phyloP scores from a whole-genome alignment of 1,140 invertebrate species.

The Aphis gossypii region DNA sequence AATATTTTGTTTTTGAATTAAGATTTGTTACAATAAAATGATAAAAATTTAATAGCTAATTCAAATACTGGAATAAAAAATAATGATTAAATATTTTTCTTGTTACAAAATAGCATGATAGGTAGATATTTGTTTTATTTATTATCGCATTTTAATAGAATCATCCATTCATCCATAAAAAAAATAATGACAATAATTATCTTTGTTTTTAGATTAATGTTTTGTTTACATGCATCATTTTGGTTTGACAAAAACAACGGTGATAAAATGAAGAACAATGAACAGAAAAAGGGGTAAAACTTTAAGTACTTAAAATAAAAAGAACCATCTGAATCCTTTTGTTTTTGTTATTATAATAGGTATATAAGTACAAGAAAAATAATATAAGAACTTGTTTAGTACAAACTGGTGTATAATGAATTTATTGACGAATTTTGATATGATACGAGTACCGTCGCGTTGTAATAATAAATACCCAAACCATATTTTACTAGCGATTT shows the following conservation, averaged over 20 bases:
- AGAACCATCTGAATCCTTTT: slow-evolving; percentile 8
- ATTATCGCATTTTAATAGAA: slow-evolving; percentile 17
- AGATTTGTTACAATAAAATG: background rate
- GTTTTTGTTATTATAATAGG: slow-evolving; percentile 12
- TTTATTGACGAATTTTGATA: background rate
- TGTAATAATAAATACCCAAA: background rate
- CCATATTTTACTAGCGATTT: background rate
- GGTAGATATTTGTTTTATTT: background rate
- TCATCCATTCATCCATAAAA: background rate
- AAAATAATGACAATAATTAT: slow-evolving; percentile 14
- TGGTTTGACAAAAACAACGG: slow-evolving; percentile 37
- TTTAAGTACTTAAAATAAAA: slow-evolving; percentile 32
- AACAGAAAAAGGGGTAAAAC: slow-evolving; percentile 44
- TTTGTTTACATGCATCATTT: slow-evolving; percentile 49
- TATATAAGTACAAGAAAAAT: background rate
- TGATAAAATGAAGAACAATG: slow-evolving; percentile 49
- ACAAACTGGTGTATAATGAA: slow-evolving; percentile 20
- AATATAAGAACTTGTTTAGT: background rate
- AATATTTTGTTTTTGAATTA: background rate
- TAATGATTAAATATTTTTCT: slow-evolving; percentile 1
- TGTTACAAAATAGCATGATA: background rate
- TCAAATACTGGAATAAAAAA: background rate
- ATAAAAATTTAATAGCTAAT: background rate
- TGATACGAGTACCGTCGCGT: background rate
- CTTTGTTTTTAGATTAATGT: slow-evolving; percentile 35